A percentile compares a stretch with the other conserved stretches of the same genome.
Conservation (phyloP, 2,888 invertebrate genomes). For the Steromphala cineraria region DNA sequence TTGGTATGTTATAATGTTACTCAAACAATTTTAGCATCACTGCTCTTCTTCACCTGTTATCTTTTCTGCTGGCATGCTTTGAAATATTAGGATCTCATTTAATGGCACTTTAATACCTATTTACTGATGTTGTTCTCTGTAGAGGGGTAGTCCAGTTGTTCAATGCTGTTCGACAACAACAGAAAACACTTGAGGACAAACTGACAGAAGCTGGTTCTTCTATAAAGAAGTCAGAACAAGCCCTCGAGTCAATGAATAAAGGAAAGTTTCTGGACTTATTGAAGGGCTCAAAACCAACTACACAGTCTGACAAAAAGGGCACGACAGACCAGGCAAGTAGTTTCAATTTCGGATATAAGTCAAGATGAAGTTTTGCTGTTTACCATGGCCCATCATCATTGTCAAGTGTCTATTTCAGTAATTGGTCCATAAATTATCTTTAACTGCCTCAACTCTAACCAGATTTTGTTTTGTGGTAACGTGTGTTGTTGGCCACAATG, state of each 20-base stretch:
- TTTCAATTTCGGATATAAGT: no score
- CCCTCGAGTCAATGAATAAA: constrained; percentile 79
- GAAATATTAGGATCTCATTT: no score
- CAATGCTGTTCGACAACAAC: constrained; percentile 91
- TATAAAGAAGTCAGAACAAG: constrained; percentile 86
- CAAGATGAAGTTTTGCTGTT: neutral
- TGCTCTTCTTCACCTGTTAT: no score
- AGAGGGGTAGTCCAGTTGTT: constrained; percentile 95
- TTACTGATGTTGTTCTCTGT: constrained; percentile 7
- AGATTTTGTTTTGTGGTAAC: no score
- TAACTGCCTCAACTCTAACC: no score
- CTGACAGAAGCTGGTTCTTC: constrained; percentile 81
- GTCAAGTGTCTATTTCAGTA: no score
- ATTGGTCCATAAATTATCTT: no score
- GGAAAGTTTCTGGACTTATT: constrained; percentile 74
- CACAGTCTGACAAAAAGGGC: constrained; percentile 3
- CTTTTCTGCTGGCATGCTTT: no score
- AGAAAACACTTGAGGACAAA: constrained; percentile 84
- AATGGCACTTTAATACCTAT: no score
- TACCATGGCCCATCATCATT: neutral
- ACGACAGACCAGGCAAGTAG: neutral
- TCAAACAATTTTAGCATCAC: no score
- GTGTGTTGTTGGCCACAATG: no score
- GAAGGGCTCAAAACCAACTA: constrained; percentile 49
- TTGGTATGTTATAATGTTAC: no score